A percentile compares a stretch with the other conserved stretches of the same genome.
Conservation (phyloP, 2,113 vertebrate genomes). For the Salvelinus alpinus region DNA sequence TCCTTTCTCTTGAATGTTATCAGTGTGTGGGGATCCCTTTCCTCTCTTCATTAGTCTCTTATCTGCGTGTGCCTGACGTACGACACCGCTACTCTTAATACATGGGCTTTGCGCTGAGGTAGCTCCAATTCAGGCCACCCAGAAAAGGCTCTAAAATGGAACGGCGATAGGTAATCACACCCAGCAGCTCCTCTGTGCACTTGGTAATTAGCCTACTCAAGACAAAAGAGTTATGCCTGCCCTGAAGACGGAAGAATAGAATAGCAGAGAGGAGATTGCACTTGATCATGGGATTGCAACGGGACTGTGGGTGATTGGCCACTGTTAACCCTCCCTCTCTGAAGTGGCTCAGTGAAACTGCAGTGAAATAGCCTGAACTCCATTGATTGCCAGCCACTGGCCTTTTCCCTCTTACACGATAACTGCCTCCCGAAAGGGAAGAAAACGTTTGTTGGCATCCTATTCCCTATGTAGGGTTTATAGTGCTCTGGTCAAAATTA, state of each 20-base stretch:
- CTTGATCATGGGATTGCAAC: not conserved
- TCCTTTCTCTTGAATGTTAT: too few relatives aligned
- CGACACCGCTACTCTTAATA: too few relatives aligned
- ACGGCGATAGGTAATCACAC: not conserved
- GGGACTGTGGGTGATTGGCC: not conserved
- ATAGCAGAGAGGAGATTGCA: not conserved
- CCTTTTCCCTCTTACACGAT: slow-evolving; percentile 1
- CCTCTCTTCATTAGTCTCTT: too few relatives aligned
- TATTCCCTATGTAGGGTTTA: too few relatives aligned
- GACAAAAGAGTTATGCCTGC: not conserved
- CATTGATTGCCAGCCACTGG: not conserved
- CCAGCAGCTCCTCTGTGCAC: not conserved
- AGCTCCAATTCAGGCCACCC: not conserved
- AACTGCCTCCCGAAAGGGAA: not conserved
- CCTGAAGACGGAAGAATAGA: not conserved
- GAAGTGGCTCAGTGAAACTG: not conserved
- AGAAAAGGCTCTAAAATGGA: not conserved
- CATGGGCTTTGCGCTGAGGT: too few relatives aligned
- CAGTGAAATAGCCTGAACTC: not conserved
- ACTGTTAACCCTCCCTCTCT: not conserved
- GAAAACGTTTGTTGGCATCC: too few relatives aligned
- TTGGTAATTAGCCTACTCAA: not conserved
- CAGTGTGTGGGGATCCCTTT: too few relatives aligned
- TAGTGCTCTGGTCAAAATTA: too few relatives aligned
- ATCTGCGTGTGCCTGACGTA: too few relatives aligned